Evolutionary conservation across 2,797 vertebrate species (phyloP).

Genomic region (Hydrolagus colliei): DNA sequence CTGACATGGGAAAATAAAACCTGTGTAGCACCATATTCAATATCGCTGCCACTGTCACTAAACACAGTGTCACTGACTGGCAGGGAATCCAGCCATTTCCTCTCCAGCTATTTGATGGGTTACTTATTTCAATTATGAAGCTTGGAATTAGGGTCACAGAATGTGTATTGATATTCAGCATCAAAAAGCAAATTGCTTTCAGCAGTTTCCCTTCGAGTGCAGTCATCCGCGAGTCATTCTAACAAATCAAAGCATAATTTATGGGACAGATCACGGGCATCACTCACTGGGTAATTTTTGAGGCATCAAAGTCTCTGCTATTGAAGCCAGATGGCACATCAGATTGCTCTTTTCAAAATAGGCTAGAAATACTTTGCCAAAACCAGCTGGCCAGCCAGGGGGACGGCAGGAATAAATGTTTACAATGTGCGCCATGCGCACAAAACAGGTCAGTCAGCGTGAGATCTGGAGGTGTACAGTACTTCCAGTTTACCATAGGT

Average conservation of each 20-base stretch:
- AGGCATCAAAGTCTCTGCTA: background rate
- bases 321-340: background rate
- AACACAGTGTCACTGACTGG: background rate
- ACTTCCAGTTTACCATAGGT: too few relatives aligned
- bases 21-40: background rate
- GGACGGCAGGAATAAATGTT: background rate
- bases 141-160: background rate
- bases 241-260: background rate
- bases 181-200: background rate
- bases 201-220: too few relatives aligned
- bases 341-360: background rate
- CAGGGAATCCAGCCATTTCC: background rate
- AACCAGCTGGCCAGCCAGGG: background rate
- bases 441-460: too few relatives aligned
- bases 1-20: background rate
- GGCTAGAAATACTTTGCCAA: background rate
- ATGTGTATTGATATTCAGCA: background rate
- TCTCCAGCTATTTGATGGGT: background rate
- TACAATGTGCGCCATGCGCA: too few relatives aligned
- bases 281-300: background rate
- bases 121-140: too few relatives aligned
- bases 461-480: too few relatives aligned
- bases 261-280: background rate
- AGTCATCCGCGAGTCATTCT: background rate
- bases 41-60: background rate